A percentile compares a stretch with the other conserved stretches of the same genome.
phyloP scores from a whole-genome alignment of 2,797 vertebrate species.

The Clarias laeviceps region DNA sequence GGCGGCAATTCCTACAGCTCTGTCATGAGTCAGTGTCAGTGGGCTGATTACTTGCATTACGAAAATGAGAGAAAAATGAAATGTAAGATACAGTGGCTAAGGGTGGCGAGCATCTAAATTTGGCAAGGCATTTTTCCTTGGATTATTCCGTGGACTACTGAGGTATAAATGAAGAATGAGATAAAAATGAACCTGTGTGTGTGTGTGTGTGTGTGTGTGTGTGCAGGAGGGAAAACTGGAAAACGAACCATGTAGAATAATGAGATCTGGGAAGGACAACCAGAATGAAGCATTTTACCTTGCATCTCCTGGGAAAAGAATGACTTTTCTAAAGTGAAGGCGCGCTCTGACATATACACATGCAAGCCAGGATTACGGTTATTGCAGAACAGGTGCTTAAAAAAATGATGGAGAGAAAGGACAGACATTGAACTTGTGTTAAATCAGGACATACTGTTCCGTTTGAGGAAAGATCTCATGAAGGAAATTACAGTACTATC shows the following conservation, averaged over 20 bases:
- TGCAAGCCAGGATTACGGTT: slow-evolving; percentile 27
- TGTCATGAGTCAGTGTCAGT: slow-evolving; percentile 45
- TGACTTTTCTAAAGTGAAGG: slow-evolving; percentile 47
- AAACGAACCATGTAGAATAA: slow-evolving; percentile 43
- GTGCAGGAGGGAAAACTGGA: slow-evolving; percentile 12
- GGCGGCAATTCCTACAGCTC: slow-evolving; percentile 33
- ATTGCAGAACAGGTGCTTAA: slow-evolving; percentile 20
- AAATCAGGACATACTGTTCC: slow-evolving; percentile 4
- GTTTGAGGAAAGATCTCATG: neutral
- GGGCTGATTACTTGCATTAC: slow-evolving; percentile 47
- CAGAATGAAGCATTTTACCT: slow-evolving; percentile 51
- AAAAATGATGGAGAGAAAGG: slow-evolving; percentile 27
- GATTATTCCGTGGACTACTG: neutral
- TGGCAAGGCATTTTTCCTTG: neutral
- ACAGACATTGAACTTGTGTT: slow-evolving; percentile 18
- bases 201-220: slow-evolving; percentile 6
- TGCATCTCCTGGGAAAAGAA: slow-evolving; percentile 40
- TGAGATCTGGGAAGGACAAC: slow-evolving; percentile 47
- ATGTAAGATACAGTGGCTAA: slow-evolving; percentile 6
- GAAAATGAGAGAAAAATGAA: slow-evolving; percentile 43
- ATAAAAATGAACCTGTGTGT: neutral
- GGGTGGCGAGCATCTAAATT: slow-evolving; percentile 32
- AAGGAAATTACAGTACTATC: neutral
- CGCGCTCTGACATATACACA: slow-evolving; percentile 31
- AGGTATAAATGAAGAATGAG: neutral